A percentile compares a stretch with the other conserved stretches of the same genome.
Conservation (phyloP, 2,113 vertebrate genomes). For the Odocoileus hemionus region DNA sequence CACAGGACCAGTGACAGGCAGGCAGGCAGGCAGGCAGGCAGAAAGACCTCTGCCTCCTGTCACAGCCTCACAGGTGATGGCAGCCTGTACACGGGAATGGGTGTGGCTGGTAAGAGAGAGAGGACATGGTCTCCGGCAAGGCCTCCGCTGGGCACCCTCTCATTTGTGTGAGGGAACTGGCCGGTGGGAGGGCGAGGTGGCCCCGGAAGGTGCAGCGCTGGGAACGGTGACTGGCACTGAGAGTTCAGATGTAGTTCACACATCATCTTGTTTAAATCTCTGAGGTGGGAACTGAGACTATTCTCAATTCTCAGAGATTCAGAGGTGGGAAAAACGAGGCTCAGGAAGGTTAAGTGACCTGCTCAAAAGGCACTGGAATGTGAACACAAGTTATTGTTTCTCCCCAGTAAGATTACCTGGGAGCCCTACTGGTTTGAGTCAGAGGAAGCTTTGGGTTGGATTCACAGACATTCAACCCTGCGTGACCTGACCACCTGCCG, state of each 20-base stretch:
- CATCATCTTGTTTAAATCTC: background rate
- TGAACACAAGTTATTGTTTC: background rate
- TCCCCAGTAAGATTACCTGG: background rate
- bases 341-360: conserved; percentile 7
- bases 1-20: background rate
- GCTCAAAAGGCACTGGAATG: background rate
- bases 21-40: background rate
- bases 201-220: background rate
- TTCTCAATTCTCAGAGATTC: conserved; percentile 16
- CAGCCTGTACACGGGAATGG: background rate
- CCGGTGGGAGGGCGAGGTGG: background rate
- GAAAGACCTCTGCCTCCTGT: background rate
- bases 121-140: background rate
- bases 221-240: background rate
- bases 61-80: background rate
- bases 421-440: background rate
- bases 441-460: background rate
- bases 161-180: background rate
- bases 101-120: background rate
- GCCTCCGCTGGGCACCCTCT: background rate
- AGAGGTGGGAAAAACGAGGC: background rate
- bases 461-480: background rate
- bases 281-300: background rate
- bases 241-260: background rate
- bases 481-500: background rate